Conservation (phyloP, 1,140 invertebrate genomes). For the Glomeris maerens region DNA sequence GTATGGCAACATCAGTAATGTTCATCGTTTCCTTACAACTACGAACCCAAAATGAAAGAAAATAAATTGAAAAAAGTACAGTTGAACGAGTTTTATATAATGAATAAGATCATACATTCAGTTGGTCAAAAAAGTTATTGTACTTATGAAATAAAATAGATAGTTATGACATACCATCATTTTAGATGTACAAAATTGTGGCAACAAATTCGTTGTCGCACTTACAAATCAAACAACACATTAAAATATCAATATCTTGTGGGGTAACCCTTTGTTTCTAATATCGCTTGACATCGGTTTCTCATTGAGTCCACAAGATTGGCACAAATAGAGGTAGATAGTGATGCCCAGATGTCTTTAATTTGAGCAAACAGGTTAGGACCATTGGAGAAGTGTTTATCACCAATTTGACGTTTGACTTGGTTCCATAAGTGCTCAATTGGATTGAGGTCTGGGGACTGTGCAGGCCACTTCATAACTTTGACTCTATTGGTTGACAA, state of each 20-base stretch:
- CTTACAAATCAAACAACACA: background rate
- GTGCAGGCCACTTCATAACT: too few species aligned
- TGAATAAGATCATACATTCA: slow-evolving; percentile 1
- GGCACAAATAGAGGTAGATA: background rate
- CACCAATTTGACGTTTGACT: too few species aligned
- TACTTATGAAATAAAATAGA: background rate
- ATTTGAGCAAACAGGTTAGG: too few species aligned
- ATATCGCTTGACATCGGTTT: too few species aligned
- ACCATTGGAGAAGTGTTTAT: too few species aligned
- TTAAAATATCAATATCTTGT: background rate
- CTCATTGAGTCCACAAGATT: background rate
- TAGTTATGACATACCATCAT: background rate
- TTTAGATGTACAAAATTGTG: background rate
- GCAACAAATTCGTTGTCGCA: background rate
- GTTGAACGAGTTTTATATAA: background rate
- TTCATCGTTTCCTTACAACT: background rate
- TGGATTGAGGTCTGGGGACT: too few species aligned
- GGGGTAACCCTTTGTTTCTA: background rate
- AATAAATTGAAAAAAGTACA: slow-evolving; percentile 1
- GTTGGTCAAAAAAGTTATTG: background rate
- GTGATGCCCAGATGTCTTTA: slow-evolving; percentile 1
- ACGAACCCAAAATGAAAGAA: background rate
- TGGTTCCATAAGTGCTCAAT: background rate
- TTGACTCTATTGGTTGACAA: too few species aligned
- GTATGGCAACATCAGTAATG: slow-evolving; percentile 1